Percentiles rank a stretch among this genome's conserved stretches.
Evolutionary conservation across 2,797 vertebrate genomes (phyloP).

Genomic region (Masticophis lateralis): DNA sequence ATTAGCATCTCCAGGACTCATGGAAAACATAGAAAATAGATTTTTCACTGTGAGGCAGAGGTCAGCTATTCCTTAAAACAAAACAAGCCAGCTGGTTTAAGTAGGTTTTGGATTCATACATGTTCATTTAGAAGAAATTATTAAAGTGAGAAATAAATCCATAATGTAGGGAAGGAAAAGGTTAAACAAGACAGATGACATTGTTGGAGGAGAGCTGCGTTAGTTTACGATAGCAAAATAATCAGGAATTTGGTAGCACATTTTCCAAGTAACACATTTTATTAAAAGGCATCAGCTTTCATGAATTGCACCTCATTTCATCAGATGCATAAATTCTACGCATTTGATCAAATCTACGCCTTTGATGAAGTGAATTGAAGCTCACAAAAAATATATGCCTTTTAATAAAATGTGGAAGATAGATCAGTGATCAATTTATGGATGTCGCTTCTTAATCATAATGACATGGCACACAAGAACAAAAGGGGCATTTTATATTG

Average conservation of each 20-base stretch:
- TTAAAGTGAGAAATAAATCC: neutral
- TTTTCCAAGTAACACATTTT: neutral
- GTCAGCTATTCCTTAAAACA: neutral
- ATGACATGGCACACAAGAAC: neutral
- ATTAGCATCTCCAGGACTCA: neutral
- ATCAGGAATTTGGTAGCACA: neutral
- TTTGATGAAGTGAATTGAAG: neutral
- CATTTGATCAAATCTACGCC: neutral
- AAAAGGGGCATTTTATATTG: neutral
- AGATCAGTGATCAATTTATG: neutral
- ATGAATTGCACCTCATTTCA: neutral
- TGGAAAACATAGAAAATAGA: neutral
- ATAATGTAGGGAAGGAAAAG: neutral
- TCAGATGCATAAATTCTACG: neutral
- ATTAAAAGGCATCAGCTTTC: neutral
- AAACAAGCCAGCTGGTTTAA: neutral
- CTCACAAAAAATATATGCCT: neutral
- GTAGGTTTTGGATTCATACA: neutral
- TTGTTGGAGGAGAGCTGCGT: neutral
- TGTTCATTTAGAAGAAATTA: neutral
- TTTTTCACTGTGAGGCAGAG: neutral
- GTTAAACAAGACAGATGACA: neutral
- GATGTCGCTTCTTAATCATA: neutral
- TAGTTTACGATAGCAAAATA: neutral
- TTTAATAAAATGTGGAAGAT: neutral